Base-by-base conservation (phyloP, 1,140 invertebrate species). In the Heliothis subflexa region DNA sequence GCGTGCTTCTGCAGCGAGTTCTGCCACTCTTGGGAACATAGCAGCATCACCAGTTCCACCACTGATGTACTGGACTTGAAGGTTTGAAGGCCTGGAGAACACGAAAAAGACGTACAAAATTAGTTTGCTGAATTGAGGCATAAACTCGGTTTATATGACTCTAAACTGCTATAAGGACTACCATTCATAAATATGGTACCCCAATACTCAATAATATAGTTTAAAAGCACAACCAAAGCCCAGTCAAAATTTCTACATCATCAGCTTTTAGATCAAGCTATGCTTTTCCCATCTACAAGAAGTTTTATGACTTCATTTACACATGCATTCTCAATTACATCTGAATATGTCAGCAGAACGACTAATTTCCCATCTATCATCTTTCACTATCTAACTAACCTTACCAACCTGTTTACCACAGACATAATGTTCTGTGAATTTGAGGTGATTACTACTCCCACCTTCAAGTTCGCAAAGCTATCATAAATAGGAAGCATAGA, bases 1-100 rank as follows among this genome's bases (percentile, higher is more conserved):
- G 99, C 99, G 95, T 99, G 99, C 95, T 99, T 99, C 93, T 99
- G 99, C 16, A 99, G 94, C 0, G 99, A 99, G 94, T 99, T 99
- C 94, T 99, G 99, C 99, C 99, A 99, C 95, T 99, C 99, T 95
- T 99, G 99, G 0, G 99, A 99, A 94, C 99, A 99, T 18, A 99
- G 95, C 82, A 99, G 95, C 99, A 99, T 99, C 13, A 99, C 99
- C 62, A 99, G 95, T 90, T 99, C 99, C 14, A 99, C 99, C 0
- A 99, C 99, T 1, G 98, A 99, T 64, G 97, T 98, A 89, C 98
- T 99, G 91, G 98, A 99, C 93, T 99, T 99, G 93, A 99, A 98
- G 7, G 99, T 99, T 81, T 98, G 98, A 73, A 99, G 95, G 79
- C 99, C 98, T 98, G 90, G 25, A 91, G 40, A 49, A 49, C 14